phyloP scores from a whole-genome alignment of 2,797 vertebrate species.

The Fundulus diaphanus region DNA sequence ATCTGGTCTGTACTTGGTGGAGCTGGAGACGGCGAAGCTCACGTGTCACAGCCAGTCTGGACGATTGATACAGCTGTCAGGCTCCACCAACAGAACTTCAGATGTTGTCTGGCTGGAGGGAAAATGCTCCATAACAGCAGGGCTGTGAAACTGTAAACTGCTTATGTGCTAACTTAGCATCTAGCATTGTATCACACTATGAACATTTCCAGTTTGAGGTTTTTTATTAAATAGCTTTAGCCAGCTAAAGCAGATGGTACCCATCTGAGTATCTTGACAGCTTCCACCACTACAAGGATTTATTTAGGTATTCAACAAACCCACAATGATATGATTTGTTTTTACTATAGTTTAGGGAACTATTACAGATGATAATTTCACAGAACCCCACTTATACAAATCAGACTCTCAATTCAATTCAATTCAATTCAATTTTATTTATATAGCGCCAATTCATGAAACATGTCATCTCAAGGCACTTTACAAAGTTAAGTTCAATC shows the following conservation, averaged over 20 bases:
- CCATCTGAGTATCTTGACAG: not conserved
- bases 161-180: not conserved
- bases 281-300: not conserved
- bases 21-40: not conserved
- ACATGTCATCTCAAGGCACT: too few relatives aligned
- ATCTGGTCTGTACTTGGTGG: not conserved
- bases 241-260: not conserved
- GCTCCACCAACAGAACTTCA: not conserved
- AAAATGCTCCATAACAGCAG: not conserved
- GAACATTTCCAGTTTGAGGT: not conserved
- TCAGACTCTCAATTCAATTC: too few relatives aligned
- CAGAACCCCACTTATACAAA: not conserved
- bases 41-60: not conserved
- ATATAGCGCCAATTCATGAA: too few relatives aligned
- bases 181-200: not conserved
- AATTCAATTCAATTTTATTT: too few relatives aligned
- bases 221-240: not conserved
- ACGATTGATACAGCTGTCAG: not conserved
- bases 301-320: not conserved
- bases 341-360: not conserved
- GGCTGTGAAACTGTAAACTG: too few relatives aligned
- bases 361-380: not conserved
- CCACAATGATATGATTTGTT: not conserved
- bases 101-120: not conserved
- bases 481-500: too few relatives aligned